Percentiles rank a stretch among this genome's conserved stretches.
These are phyloP conservation scores for Falco punctatus DNA, from an alignment of 2,113 vertebrate genomes.

Conservation along the genomic window DNA sequence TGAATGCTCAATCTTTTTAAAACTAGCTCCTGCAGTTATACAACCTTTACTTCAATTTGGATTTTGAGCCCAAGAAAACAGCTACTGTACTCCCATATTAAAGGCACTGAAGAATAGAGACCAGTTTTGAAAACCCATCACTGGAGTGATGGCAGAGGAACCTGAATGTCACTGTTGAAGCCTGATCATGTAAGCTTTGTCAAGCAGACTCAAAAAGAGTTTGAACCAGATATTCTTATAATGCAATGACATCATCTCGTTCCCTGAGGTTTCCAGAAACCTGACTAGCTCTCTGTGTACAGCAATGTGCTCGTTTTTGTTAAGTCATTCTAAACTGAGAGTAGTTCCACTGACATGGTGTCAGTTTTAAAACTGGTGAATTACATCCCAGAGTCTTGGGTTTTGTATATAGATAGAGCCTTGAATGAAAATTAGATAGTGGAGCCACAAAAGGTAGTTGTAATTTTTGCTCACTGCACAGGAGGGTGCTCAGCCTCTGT, in stretches of 20 bases:
- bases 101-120: not conserved
- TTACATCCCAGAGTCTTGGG: not conserved
- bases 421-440: not conserved
- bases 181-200: not conserved
- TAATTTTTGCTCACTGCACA: slow-evolving; percentile 62
- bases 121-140: not conserved
- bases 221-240: slow-evolving; percentile 31
- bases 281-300: not conserved
- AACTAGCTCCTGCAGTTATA: not conserved
- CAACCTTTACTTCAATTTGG: not conserved
- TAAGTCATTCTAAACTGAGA: not conserved
- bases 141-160: not conserved
- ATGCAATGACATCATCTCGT: slow-evolving; percentile 35
- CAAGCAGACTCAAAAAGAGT: not conserved
- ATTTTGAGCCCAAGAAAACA: not conserved
- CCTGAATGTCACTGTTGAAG: not conserved
- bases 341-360: not conserved
- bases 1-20: not conserved
- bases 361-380: not conserved
- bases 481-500: slow-evolving; percentile 67
- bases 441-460: slow-evolving; percentile 31
- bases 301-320: not conserved
- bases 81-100: not conserved
- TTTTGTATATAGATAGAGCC: not conserved
- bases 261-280: slow-evolving; percentile 40